Conservation (phyloP, 2,888 invertebrate species). For the Eilema depressum region DNA sequence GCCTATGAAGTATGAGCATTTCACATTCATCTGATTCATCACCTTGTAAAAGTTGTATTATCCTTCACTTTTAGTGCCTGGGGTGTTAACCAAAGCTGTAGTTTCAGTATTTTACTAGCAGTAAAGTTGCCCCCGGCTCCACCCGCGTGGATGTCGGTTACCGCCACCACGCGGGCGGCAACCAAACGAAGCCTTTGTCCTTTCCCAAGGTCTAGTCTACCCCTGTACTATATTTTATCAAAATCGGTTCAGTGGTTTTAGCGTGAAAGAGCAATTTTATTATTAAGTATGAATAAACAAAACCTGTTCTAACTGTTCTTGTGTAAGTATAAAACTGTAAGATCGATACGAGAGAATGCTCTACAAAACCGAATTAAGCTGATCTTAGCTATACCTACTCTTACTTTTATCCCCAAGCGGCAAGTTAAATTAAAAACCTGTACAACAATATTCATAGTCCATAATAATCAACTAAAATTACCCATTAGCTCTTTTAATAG, state of each 20-base stretch:
- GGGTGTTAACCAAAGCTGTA: not conserved
- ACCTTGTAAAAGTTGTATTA: too few species aligned
- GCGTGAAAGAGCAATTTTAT: too few species aligned
- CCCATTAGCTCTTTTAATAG: slow-evolving; percentile 40
- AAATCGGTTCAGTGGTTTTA: too few species aligned
- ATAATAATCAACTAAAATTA: slow-evolving; percentile 34
- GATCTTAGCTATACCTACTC: not conserved
- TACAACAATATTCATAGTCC: slow-evolving; percentile 33
- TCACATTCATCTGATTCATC: too few species aligned
- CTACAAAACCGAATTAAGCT: not conserved
- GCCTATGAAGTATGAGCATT: not conserved
- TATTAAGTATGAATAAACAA: too few species aligned
- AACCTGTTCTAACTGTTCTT: not conserved
- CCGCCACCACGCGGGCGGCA: too few species aligned
- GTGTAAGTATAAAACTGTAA: not conserved
- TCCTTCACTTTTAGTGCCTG: too few species aligned
- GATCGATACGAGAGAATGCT: not conserved
- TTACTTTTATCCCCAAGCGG: not conserved
- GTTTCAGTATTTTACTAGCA: not conserved
- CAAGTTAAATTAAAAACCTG: not conserved
- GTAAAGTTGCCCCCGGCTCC: too few species aligned
- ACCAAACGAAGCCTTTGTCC: too few species aligned
- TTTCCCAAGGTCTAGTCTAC: too few species aligned
- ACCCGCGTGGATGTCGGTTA: too few species aligned
- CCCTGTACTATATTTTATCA: too few species aligned